Evolutionary conservation across 2,113 vertebrate species (phyloP).

Genomic region (Prionailurus bengalensis): DNA sequence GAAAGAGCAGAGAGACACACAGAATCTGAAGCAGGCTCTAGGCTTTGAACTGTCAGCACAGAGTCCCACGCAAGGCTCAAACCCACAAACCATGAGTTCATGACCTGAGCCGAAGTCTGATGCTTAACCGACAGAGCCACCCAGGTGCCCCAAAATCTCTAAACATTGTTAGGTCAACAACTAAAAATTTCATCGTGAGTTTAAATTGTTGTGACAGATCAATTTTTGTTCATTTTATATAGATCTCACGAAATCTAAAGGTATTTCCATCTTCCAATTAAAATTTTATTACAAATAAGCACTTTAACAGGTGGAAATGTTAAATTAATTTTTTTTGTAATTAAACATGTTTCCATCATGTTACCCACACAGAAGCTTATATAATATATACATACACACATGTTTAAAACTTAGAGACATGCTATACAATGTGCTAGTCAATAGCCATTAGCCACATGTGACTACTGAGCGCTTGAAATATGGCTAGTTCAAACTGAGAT

Average conservation of each 20-base stretch:
- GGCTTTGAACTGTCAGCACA: too few relatives aligned
- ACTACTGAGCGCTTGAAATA: not conserved
- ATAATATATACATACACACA: not conserved
- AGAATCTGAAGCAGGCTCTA: too few relatives aligned
- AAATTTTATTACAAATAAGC: not conserved
- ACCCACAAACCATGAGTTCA: too few relatives aligned
- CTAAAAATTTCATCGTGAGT: not conserved
- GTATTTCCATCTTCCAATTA: not conserved
- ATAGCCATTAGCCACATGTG: not conserved
- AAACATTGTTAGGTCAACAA: constrained; percentile 39
- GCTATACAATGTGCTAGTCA: not conserved
- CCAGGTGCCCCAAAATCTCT: not conserved
- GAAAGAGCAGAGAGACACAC: too few relatives aligned
- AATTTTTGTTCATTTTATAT: constrained; percentile 13
- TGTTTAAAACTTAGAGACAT: not conserved
- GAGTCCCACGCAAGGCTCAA: too few relatives aligned
- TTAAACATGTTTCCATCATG: not conserved
- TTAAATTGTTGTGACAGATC: not conserved
- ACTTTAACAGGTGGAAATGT: not conserved
- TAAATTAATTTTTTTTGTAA: not conserved
- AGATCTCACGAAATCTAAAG: not conserved
- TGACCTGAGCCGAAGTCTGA: too few relatives aligned
- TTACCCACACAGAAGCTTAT: not conserved
- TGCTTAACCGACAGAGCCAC: too few relatives aligned
- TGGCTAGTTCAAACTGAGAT: not conserved